A percentile compares a stretch with the other conserved stretches of the same genome.
Conservation (phyloP, 2,888 invertebrate species). For the Heliconius erato region DNA sequence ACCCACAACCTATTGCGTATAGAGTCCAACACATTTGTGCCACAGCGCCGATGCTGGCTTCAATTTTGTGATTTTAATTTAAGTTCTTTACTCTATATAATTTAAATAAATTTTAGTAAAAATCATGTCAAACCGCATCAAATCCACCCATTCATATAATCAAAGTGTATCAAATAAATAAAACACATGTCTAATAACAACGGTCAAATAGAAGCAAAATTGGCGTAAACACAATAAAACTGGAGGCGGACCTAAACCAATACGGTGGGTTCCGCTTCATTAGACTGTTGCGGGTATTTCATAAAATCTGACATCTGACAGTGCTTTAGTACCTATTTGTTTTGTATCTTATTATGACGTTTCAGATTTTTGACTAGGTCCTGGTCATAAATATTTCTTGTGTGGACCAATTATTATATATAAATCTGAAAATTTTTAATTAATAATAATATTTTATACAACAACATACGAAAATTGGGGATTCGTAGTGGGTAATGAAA, state of each 20-base stretch:
- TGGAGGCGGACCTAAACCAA: slow-evolving; percentile 48
- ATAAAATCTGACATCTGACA: slow-evolving; percentile 13
- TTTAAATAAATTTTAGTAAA: background rate
- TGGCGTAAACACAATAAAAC: slow-evolving; percentile 46
- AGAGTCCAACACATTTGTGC: too few species aligned
- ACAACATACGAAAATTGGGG: too few species aligned
- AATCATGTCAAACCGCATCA: background rate
- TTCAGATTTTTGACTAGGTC: too few species aligned
- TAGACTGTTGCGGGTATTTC: slow-evolving; percentile 31
- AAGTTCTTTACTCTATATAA: background rate
- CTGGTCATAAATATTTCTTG: too few species aligned
- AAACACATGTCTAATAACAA: slow-evolving; percentile 23
- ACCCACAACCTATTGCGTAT: too few species aligned
- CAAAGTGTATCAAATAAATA: slow-evolving; percentile 30
- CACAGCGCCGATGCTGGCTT: too few species aligned
- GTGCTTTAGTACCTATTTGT: background rate
- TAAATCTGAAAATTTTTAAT: too few species aligned
- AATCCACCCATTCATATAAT: slow-evolving; percentile 16
- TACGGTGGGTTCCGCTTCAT: slow-evolving; percentile 45
- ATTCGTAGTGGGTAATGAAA: too few species aligned
- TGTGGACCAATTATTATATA: too few species aligned
- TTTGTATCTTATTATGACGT: background rate
- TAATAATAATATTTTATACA: too few species aligned
- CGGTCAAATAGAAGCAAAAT: slow-evolving; percentile 45
- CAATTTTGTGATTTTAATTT: background rate